Percentiles rank a stretch among this genome's conserved stretches.
Evolutionary conservation across 2,797 vertebrate genomes (phyloP).

Genomic region (Melanotaenia pygmaea): DNA sequence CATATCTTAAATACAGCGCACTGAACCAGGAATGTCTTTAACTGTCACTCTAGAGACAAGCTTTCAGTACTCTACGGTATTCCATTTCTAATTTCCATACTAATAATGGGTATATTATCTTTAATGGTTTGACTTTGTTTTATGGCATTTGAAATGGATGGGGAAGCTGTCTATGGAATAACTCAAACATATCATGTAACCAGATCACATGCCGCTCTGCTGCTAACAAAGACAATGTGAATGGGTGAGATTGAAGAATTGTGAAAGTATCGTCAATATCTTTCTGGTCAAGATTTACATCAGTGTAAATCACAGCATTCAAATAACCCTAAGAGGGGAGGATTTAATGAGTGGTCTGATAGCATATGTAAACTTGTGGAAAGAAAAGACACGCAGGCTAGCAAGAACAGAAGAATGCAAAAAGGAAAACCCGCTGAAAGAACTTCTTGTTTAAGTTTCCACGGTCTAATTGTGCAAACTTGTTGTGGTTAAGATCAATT

Average conservation of each 20-base stretch:
- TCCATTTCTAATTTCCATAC: slow-evolving; percentile 81
- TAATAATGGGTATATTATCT: slow-evolving; percentile 83
- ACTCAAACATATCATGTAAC: slow-evolving; percentile 73
- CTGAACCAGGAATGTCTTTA: slow-evolving; percentile 79
- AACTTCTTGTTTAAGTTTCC: slow-evolving; percentile 38
- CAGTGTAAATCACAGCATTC: slow-evolving; percentile 24
- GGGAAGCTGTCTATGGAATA: slow-evolving; percentile 62
- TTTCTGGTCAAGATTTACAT: slow-evolving; percentile 34
- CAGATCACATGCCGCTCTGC: slow-evolving; percentile 55
- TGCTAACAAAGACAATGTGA: slow-evolving; percentile 55
- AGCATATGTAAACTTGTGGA: neutral
- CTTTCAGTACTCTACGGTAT: slow-evolving; percentile 68
- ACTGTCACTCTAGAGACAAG: slow-evolving; percentile 83
- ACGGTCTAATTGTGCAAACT: slow-evolving; percentile 38
- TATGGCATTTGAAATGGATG: slow-evolving; percentile 74
- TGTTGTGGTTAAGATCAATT: slow-evolving; percentile 62
- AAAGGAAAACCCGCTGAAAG: slow-evolving; percentile 31
- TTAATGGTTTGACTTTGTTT: slow-evolving; percentile 81
- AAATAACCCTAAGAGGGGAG: slow-evolving; percentile 9
- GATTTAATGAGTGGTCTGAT: neutral
- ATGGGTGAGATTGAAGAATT: slow-evolving; percentile 39
- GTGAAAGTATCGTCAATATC: slow-evolving; percentile 32
- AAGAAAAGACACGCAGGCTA: slow-evolving; percentile 5
- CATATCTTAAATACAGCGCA: slow-evolving; percentile 80
- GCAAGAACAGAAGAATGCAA: slow-evolving; percentile 13